phyloP scores from a whole-genome alignment of 2,888 invertebrate species.

The Scaeva pyrastri region DNA sequence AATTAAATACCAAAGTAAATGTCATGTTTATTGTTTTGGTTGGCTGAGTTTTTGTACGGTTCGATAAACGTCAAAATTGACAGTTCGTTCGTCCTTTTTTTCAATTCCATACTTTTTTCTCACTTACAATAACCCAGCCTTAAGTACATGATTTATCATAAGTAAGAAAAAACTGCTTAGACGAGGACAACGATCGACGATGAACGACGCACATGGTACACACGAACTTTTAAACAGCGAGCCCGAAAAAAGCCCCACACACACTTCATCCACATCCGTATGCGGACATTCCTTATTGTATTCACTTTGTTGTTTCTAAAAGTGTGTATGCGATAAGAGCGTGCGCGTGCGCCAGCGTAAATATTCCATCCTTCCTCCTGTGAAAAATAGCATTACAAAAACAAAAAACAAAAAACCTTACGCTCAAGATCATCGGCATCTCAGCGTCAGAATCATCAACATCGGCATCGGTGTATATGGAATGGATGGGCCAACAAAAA shows the following conservation, averaged over 20 bases:
- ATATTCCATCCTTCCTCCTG: constrained; percentile 35
- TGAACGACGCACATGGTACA: neutral
- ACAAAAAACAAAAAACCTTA: constrained; percentile 32
- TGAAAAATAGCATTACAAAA: constrained; percentile 28
- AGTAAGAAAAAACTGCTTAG: neutral
- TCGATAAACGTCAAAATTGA: too few relatives aligned
- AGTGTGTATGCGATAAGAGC: neutral
- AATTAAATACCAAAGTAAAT: too few relatives aligned
- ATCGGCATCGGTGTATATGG: neutral
- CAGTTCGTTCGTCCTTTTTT: too few relatives aligned
- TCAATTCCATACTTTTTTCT: too few relatives aligned
- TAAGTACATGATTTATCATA: neutral
- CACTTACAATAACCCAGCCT: neutral
- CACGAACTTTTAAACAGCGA: constrained; percentile 8
- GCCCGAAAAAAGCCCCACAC: constrained; percentile 27
- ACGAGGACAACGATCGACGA: neutral
- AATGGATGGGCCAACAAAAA: constrained; percentile 9
- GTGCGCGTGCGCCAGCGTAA: constrained; percentile 52
- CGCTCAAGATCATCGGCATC: constrained; percentile 51
- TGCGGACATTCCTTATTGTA: constrained; percentile 45
- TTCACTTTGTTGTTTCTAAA: constrained; percentile 30
- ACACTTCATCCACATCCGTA: constrained; percentile 23
- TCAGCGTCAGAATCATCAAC: constrained; percentile 52
- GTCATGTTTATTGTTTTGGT: too few relatives aligned
- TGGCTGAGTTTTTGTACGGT: too few relatives aligned